Conservation (phyloP, 2,797 vertebrate genomes). For the Crocodylus rhombifer region DNA sequence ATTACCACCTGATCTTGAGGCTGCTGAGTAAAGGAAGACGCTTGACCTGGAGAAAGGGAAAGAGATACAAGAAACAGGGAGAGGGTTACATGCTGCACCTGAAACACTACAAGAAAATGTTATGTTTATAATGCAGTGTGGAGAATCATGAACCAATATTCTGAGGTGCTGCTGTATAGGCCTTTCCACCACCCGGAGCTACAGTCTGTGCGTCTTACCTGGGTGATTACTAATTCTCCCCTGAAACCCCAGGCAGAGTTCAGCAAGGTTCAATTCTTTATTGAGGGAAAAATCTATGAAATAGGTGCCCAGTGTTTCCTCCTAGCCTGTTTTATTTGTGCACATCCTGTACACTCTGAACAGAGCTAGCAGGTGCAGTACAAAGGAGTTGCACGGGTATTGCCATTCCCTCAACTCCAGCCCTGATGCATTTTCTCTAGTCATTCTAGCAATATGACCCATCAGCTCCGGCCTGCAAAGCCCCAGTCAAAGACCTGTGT, state of each 20-base stretch:
- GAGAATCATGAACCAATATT: rapidly evolving
- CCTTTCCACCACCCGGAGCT: rapidly evolving
- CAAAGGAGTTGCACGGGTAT: not conserved
- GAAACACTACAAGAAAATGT: rapidly evolving
- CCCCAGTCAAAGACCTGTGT: not conserved
- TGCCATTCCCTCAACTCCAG: not conserved
- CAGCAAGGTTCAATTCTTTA: not conserved
- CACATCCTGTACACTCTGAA: not conserved
- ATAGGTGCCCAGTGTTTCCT: not conserved
- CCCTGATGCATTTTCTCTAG: not conserved
- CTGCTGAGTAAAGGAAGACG: slow-evolving; percentile 95
- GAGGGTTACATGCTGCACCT: rapidly evolving
- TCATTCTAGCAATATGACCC: not conserved
- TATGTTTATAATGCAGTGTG: rapidly evolving
- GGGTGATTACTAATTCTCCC: rapidly evolving
- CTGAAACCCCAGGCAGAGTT: not conserved
- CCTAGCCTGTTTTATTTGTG: not conserved
- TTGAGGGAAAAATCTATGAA: not conserved
- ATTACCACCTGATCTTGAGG: slow-evolving; percentile 97
- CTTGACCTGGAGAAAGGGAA: slow-evolving; percentile 80
- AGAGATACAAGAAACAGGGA: not conserved
- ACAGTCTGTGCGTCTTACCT: not conserved
- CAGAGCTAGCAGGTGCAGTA: not conserved
- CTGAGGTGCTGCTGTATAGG: not conserved
- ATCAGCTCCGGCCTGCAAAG: not conserved